These are phyloP conservation scores for Laothoe populi DNA, from an alignment of 2,888 invertebrate genomes.

Conservation along the genomic window DNA sequence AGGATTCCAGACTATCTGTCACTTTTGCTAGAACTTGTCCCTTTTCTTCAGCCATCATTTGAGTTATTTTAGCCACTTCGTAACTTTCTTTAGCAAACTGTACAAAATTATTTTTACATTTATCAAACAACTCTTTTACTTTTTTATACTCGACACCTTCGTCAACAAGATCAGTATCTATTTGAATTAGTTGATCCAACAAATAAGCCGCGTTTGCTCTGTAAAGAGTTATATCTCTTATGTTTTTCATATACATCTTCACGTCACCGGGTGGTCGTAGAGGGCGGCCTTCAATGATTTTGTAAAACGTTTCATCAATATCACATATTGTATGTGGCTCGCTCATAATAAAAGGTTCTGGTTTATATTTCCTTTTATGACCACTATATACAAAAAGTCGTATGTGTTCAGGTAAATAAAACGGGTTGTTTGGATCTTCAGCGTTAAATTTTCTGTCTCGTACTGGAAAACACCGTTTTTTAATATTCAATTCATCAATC, in stretches of 20 bases:
- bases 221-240: constrained; percentile 46
- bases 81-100: constrained; percentile 44
- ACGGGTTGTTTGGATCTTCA: constrained; percentile 41
- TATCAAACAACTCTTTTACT: constrained; percentile 32
- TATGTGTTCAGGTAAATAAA: constrained; percentile 37
- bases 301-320: constrained; percentile 48
- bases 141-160: constrained; percentile 41
- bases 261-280: constrained; percentile 45
- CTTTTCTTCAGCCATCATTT: constrained; percentile 37
- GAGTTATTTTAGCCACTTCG: constrained; percentile 38
- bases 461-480: constrained; percentile 28
- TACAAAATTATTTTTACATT: constrained; percentile 40
- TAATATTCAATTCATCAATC: constrained; percentile 16
- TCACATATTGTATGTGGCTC: constrained; percentile 49
- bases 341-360: constrained; percentile 42
- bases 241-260: constrained; percentile 47
- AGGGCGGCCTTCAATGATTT: constrained; percentile 51
- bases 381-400: constrained; percentile 38
- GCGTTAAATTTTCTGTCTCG: constrained; percentile 34
- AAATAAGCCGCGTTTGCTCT: constrained; percentile 48
- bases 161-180: constrained; percentile 34
- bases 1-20: constrained; percentile 40
- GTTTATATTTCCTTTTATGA: constrained; percentile 35
- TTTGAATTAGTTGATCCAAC: constrained; percentile 46
- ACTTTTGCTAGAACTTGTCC: constrained; percentile 34